phyloP scores from a whole-genome alignment of 53 echinoderm and acorn worm genomes.

The Henricia sp. region DNA sequence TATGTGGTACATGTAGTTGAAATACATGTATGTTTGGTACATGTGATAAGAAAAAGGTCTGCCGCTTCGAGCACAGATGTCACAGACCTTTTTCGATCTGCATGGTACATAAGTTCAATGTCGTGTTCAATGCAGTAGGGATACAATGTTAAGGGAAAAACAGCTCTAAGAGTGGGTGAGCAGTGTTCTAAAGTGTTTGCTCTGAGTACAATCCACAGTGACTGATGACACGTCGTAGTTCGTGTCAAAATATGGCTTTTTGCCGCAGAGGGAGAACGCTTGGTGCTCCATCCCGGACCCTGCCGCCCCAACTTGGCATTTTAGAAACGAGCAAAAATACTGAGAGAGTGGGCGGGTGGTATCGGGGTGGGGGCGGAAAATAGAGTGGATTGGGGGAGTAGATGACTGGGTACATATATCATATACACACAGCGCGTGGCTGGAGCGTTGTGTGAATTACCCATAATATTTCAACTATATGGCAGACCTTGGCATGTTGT shows the following conservation, averaged over 20 bases:
- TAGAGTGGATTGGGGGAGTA: not conserved
- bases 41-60: no score
- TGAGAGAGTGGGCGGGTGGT: not conserved
- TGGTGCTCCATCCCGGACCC: not conserved
- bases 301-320: slow-evolving; percentile 53
- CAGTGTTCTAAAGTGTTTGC: not conserved
- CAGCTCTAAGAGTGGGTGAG: not conserved
- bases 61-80: no score
- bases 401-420: slow-evolving; percentile 15
- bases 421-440: not conserved
- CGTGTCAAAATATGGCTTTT: not conserved
- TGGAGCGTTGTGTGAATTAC: slow-evolving; percentile 11
- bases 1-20: no score
- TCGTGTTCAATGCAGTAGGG: no score
- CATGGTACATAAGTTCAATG: no score
- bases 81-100: no score
- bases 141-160: no score
- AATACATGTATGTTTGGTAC: no score
- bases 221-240: slow-evolving; percentile 32
- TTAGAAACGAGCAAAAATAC: not conserved
- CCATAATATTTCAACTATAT: slow-evolving; percentile 15
- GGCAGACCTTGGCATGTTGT: slow-evolving; percentile 28
- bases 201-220: not conserved
- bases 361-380: not conserved
- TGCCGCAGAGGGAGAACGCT: not conserved